phyloP scores from a whole-genome alignment of 1,140 invertebrate species.

The Plutomurus gul region DNA sequence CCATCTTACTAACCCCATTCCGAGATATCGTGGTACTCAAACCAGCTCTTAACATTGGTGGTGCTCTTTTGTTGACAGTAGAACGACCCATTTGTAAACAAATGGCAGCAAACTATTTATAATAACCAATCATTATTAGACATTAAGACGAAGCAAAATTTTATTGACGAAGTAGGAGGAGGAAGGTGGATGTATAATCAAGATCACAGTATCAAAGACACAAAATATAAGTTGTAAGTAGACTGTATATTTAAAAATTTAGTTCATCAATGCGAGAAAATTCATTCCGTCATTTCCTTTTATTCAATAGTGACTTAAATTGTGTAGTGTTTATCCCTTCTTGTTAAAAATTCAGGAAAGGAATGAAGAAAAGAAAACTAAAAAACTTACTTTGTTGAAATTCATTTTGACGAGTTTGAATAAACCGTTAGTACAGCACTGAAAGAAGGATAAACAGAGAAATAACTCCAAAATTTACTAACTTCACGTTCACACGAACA shows the following conservation, averaged over 20 bases:
- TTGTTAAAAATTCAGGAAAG: too few relatives aligned
- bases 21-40: background rate
- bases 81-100: background rate
- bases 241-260: too few relatives aligned
- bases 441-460: background rate
- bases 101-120: background rate
- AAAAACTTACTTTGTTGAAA: background rate
- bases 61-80: background rate
- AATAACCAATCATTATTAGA: background rate
- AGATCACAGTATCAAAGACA: too few relatives aligned
- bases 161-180: background rate
- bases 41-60: background rate
- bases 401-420: too few relatives aligned
- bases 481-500: background rate
- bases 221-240: too few relatives aligned
- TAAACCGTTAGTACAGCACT: too few relatives aligned
- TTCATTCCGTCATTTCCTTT: too few relatives aligned
- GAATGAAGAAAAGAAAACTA: background rate
- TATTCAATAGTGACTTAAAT: background rate
- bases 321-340: too few relatives aligned
- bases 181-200: background rate
- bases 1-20: background rate
- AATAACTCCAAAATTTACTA: background rate
- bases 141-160: background rate
- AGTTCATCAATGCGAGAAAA: too few relatives aligned